Evolutionary conservation across 2,888 invertebrate genomes (phyloP), one percentile per base, ranked within the genome.

Genomic region (Polymixis lichenea): DNA sequence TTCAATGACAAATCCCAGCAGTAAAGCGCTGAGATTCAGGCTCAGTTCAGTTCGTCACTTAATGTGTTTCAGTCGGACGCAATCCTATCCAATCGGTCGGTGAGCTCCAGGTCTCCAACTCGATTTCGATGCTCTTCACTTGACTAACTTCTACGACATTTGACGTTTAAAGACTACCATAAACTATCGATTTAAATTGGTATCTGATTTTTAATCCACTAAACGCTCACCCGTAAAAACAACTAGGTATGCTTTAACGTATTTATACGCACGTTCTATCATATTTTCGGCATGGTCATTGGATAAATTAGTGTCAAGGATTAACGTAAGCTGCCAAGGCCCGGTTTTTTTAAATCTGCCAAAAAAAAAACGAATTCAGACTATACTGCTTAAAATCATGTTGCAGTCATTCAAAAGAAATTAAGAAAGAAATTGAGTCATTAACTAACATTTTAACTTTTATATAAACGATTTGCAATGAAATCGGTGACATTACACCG

Each of bases 51-150:
- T 22, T 49, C 15, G 22, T 38, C 60, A 53, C 46, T 77, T 46
- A 76, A 53, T 66, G 49, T 62, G 28, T 28, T 46, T 25, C n/a
- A 68, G 46, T 43, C 38, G 15, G 38, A 28, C 28, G 25, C 61
- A 64, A 51, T 64, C 69, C 49, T 19, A 64, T 77, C 28, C 58
- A 58, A 43, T 51, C n/a, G 43, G 4, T 43, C 51, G 56, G 22
- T 58, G 51, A 77, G 43, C 13, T 51, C 15, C 38, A 60, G 62
- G 19, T 49, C 53, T 58, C 43, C 11, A 53, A 51, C 17, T 49
- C 73, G 55, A 62, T 62, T 75, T 62, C 49, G 55, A 68, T 55
- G 51, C 43, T 60, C 15, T 64, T 64, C 51, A 65, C 58, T 65
- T n/a, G 19, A 51, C 28, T 61, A n/a, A 53, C 51, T 13, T 25